Evolutionary conservation across 2,113 vertebrate species (phyloP), one percentile per base, ranked within the genome.

Genomic region (Canis aureus): DNA sequence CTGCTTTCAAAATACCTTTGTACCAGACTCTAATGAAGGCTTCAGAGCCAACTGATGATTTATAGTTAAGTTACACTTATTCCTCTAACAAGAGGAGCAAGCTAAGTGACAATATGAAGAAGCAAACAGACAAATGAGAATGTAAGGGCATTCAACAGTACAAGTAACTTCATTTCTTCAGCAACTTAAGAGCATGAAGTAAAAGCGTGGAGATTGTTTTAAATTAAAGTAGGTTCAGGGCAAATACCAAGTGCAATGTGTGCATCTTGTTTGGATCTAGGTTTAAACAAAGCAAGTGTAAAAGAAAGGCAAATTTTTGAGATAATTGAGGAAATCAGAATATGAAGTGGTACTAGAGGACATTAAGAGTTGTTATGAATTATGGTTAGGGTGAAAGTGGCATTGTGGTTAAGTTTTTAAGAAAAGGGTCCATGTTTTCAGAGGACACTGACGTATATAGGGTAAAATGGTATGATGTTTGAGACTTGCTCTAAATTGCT

Each of bases 201-300:
- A 38, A 35, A 23, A 67, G 53, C 79, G 49, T 29, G 13, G 11
- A 60, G 25, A 78, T 51, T 78, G 69, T 83, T 93, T 97, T 90
- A 86, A n/a, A 92, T 95, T 96, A 96, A 81, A 92, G 66, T 43
- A 96, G 25, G 74, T 62, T 92, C 67, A 78, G 92, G 81, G 57
- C 74, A 82, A 29, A 91, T 51, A 53, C 81, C 27, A 95, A 9
- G 32, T 86, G 20, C 53, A 82, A 71, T 71, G 57, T 80, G 81
- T 74, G 13, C 32, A 60, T 81, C 51, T 94, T 95, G 23, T 93
- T 90, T 95, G 60, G 92, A 92, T 76, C 38, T 89, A 78, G 55
- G 87, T 88, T 83, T 73, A 91, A 94, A 64, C 62, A 95, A 92
- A 96, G 19, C 43, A 95, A 86, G 35, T 84, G 60, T 69, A 94